phyloP scores from a whole-genome alignment of 2,888 invertebrate genomes.

The Microctonus hyperodae region DNA sequence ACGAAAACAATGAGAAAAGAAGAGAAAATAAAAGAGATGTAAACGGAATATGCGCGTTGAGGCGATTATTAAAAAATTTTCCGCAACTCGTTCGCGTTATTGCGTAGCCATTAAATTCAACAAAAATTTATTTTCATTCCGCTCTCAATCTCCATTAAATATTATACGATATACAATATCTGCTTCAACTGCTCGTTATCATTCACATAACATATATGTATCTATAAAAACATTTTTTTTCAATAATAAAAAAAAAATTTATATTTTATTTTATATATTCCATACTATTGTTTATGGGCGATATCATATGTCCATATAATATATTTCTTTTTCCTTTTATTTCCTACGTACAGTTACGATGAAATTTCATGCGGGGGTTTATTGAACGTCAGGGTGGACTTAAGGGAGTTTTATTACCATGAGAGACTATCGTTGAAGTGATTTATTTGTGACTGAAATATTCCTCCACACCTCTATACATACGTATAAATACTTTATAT shows the following conservation, averaged over 20 bases:
- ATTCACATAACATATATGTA: neutral
- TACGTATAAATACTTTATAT: too few relatives aligned
- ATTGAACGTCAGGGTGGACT: conserved; percentile 5
- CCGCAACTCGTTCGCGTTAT: conserved; percentile 28
- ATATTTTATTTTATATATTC: neutral
- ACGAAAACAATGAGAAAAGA: neutral
- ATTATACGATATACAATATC: conserved; percentile 3
- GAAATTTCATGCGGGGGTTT: neutral
- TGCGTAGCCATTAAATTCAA: conserved; percentile 27
- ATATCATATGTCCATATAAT: neutral
- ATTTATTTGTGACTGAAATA: neutral
- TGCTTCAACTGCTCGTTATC: neutral
- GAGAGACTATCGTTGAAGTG: neutral
- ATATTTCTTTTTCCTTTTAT: neutral
- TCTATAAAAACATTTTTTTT: neutral
- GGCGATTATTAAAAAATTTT: conserved; percentile 35
- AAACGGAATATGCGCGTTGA: conserved; percentile 18
- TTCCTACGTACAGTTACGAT: neutral
- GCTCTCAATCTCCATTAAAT: conserved; percentile 28
- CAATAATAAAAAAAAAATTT: neutral
- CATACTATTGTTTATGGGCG: neutral
- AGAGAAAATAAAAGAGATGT: neutral
- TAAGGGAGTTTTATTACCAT: conserved; percentile 4
- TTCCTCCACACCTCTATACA: too few relatives aligned
- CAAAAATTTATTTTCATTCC: conserved; percentile 31